Evolutionary conservation across 2,888 invertebrate species (phyloP).

Genomic region (Stramonita haemastoma): DNA sequence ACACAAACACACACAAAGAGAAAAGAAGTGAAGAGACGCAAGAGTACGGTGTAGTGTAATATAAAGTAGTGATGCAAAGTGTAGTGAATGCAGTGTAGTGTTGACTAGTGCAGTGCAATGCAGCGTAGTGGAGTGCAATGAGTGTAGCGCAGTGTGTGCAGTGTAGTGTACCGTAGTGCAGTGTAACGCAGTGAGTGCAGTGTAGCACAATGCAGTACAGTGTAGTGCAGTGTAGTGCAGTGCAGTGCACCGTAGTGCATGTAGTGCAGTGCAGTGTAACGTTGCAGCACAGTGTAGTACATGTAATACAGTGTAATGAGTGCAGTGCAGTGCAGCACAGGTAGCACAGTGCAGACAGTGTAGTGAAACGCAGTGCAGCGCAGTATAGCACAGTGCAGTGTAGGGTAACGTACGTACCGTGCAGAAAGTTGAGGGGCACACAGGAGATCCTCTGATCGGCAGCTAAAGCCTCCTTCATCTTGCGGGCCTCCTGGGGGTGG

Average conservation of each 20-base stretch:
- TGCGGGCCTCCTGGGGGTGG: conserved; percentile 92
- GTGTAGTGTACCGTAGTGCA: not conserved
- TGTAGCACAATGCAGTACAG: not conserved
- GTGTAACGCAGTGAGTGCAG: not conserved
- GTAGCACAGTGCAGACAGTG: not conserved
- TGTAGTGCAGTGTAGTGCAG: not conserved
- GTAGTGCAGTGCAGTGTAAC: not conserved
- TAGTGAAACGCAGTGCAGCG: not conserved
- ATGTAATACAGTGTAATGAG: not conserved
- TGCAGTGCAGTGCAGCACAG: not conserved
- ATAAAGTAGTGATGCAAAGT: not conserved
- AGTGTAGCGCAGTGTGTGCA: not conserved
- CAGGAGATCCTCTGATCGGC: conserved; percentile 78
- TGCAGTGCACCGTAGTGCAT: not conserved
- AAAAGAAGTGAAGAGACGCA: not conserved
- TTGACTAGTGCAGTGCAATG: too few relatives aligned
- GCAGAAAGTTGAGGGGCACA: conserved; percentile 63
- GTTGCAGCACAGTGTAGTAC: not conserved
- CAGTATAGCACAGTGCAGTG: not conserved
- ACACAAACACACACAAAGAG: not conserved
- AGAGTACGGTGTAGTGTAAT: not conserved
- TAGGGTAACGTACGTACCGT: conserved; percentile 63
- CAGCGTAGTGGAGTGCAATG: too few relatives aligned
- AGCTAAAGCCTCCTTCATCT: conserved; percentile 88
- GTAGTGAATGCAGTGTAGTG: too few relatives aligned